Conservation (phyloP, 2,797 vertebrate species). For the Hemibagrus guttatus region DNA sequence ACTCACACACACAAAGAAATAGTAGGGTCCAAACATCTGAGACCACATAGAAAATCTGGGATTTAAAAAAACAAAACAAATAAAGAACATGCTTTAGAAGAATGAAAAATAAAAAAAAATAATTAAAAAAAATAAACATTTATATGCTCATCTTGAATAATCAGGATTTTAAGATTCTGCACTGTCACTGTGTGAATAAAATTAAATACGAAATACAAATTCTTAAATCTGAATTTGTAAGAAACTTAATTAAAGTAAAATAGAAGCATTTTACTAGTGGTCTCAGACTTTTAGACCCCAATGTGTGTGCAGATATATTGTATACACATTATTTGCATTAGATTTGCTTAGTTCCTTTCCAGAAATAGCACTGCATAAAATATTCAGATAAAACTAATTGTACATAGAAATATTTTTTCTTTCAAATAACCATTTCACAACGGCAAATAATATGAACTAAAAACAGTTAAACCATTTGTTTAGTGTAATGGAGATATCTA, state of each 20-base stretch:
- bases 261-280: neutral
- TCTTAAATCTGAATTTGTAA: too few relatives aligned
- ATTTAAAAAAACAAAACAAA: neutral
- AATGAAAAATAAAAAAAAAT: neutral
- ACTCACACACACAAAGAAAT: neutral
- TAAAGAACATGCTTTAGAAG: neutral
- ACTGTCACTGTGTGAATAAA: neutral
- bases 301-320: too few relatives aligned
- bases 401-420: neutral
- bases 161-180: neutral
- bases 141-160: neutral
- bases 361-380: neutral
- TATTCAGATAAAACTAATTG: neutral
- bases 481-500: neutral
- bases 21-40: neutral
- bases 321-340: neutral
- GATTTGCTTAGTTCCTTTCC: neutral
- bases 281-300: neutral
- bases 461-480: neutral
- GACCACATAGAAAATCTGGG: neutral
- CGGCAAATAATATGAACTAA: neutral
- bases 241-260: neutral
- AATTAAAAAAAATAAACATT: neutral
- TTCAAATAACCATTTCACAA: conserved; percentile 25
- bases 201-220: neutral